Base-by-base conservation (phyloP, 1,140 invertebrate genomes). In the Antheraea mylitta region DNA sequence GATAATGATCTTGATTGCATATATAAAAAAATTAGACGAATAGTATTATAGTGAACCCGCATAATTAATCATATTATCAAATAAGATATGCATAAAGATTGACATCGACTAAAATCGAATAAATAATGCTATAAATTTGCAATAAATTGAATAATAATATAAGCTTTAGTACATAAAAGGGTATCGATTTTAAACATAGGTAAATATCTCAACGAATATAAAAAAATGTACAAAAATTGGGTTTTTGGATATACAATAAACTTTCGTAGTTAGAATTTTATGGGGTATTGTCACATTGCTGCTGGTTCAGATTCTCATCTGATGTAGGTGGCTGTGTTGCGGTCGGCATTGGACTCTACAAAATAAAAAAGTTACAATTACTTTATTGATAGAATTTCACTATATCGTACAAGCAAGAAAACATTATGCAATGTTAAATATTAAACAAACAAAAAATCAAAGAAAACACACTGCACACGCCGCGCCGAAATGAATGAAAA, bases 231-330 rank as follows among this genome's bases (percentile, higher is more conserved):
- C 81, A 87, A 86, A 67, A 69, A 76, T 85, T 89, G 82, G 82
- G 89, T 83, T 84, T 72, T 76, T 81, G 79, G 69, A 78, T 79
- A 80, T 75, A 77, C 81, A 81, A 77, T 69, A 78, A 85, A 81
- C 74, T 69, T 8, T 78, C 67, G 73, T 79, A 74, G 68, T 60
- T 67, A 69, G 58, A 74, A 69, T 76, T 69, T 69, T 42, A 69
- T 59, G 65, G 64, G 38, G 71, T 69, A 67, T 67, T 72, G 76
- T 89, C 90, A 83, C 81, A 86, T 74, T 81, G 78, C 70, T 89
- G 80, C 69, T 92, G 83, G 89, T 95, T 95, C 90, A 95, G 93
- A 92, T 95, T 95, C 86, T 95, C 94, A 86, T 95, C 94, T 75
- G 94, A 95, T 78, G 94, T 93, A 71, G 94, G 92, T 91, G 94